Evolutionary conservation across 2,888 invertebrate genomes (phyloP), one percentile per base, ranked within the genome.

Genomic region (Hypena proboscidalis): DNA sequence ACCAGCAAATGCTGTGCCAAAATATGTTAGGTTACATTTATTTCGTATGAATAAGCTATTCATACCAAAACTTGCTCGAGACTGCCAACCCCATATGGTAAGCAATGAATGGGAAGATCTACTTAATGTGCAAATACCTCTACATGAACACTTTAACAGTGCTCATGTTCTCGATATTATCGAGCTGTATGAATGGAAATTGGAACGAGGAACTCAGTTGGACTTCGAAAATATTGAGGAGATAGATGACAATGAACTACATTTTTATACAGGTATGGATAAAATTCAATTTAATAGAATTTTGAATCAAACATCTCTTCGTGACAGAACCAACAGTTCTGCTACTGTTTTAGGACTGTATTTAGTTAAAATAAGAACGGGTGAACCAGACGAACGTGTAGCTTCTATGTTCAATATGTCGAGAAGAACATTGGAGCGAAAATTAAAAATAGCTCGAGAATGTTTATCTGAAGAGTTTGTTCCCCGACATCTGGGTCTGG

Each of bases 401-500:
- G 37, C 37, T 15, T 22, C 37, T n/a, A 37, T 13, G 13, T 37
- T 37, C 27, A 21, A 37, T 9, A 29, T 29, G 15, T 29, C 37
- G 5, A 37, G 29, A 37, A 37, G 21, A 29, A 37, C 37, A 29
- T 37, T 37, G 7, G 29, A 29, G 37, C 11, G 37, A 15, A 37
- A 29, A 9, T 29, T 37, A 37, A 15, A 37, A 37, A 37, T 15
- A 29, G 37, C 37, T 21, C 11, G 37, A 29, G 17, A 37, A 21
- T 37, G 37, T 8, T 29, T 37, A 29, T 14, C n/a, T 29, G 29
- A 37, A 29, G 37, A 37, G n/a, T 37, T 37, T 20, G 20, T 29
- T 15, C 37, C 37, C 11, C 17, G 9, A 9, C 17, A 17, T 17
- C 17, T 17, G 5, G 17, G 17, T 4, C 3, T 17, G 5, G 17